phyloP scores from a whole-genome alignment of 2,888 invertebrate species.

The Xestia xanthographa region DNA sequence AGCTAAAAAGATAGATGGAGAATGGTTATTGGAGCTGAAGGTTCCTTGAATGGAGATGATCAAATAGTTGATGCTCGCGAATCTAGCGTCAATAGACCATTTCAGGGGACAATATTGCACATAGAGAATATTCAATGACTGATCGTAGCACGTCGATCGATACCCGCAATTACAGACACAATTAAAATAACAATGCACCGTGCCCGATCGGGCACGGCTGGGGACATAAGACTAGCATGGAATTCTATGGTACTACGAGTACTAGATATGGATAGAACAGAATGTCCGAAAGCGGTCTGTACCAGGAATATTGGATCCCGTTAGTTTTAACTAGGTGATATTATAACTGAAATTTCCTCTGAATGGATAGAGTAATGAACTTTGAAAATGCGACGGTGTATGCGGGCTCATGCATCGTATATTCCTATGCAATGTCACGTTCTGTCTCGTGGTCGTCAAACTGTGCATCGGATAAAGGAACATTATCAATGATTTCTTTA shows the following conservation, averaged over 20 bases:
- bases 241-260: not conserved
- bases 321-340: not conserved
- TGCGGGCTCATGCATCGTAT: conserved; percentile 16
- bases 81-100: not conserved
- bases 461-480: not conserved
- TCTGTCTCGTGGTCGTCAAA: not conserved
- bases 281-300: not conserved
- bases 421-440: conserved; percentile 37
- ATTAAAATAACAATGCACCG: too few species aligned
- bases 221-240: too few species aligned
- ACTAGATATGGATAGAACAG: not conserved
- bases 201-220: too few species aligned
- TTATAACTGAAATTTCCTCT: not conserved
- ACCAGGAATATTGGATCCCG: not conserved
- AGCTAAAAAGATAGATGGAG: not conserved
- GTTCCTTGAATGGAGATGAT: not conserved
- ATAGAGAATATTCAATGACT: not conserved
- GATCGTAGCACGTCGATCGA: too few species aligned
- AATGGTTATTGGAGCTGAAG: not conserved
- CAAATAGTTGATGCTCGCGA: not conserved
- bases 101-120: not conserved
- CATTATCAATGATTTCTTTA: conserved; percentile 2
- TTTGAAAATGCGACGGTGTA: conserved; percentile 18
- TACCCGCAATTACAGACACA: too few species aligned
- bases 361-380: conserved; percentile 27